Conservation (phyloP, 35 echinoderm and acorn worm species). For the Antedon bifida region DNA sequence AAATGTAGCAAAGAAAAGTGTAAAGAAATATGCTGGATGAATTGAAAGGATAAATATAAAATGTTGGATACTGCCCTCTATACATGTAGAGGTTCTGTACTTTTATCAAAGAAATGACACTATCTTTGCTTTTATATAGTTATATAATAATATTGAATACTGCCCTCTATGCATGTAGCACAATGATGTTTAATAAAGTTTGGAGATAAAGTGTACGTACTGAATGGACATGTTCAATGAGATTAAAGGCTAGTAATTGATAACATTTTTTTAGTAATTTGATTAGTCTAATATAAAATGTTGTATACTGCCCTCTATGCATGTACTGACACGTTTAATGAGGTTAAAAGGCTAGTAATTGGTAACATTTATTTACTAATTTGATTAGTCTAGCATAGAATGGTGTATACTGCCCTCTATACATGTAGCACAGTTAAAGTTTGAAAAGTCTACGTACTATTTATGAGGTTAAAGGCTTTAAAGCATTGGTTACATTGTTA, state of each 20-base stretch:
- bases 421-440: neutral
- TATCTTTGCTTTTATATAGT: no score
- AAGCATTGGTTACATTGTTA: no score
- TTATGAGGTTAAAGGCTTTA: no score
- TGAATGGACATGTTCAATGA: slow-evolving; percentile 78
- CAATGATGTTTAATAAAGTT: no score
- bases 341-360: no score
- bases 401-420: neutral
- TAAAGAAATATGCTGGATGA: slow-evolving; percentile 36
- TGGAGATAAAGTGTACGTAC: no score
- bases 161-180: no score
- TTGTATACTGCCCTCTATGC: neutral
- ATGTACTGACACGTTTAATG: no score
- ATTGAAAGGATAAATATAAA: slow-evolving; percentile 43
- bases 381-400: neutral
- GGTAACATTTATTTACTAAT: no score
- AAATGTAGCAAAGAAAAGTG: slow-evolving; percentile 46
- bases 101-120: no score
- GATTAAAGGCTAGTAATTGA: slow-evolving; percentile 33
- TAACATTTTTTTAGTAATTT: neutral
- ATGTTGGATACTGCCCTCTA: slow-evolving; percentile 43
- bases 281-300: neutral
- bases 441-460: neutral
- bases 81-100: no score
- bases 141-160: no score